Base-by-base conservation (phyloP, 2,888 invertebrate genomes). In the Trilocha varians region DNA sequence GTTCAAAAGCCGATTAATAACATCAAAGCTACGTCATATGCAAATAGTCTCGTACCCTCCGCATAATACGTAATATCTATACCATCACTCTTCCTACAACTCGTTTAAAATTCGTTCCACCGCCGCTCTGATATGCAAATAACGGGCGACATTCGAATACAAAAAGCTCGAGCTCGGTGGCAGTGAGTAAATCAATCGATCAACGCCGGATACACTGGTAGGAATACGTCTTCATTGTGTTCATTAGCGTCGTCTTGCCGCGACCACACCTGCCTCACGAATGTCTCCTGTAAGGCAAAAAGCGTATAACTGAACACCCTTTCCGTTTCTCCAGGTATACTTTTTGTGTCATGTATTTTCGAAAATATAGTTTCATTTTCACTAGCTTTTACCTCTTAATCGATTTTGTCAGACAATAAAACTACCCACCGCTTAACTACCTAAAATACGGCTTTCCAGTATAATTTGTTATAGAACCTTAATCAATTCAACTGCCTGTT, bases 141-240 rank as follows among this genome's bases (percentile, higher is more conserved):
- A 63, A 55, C 65, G 63, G 57, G 77, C 78, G 82, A 82, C 82
- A 80, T 71, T 78, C 78, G 83, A 80, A 84, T 83, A 84, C 83
- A 83, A 84, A 85, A 85, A 85, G 83, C 80, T 83, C 72, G 79
- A 74, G 71, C 77, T 65, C 80, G 83, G 82, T 82, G 80, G 83
- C 82, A 78, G 82, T 75, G 82, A 84, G 80, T 85, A 84, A 83
- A 84, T 84, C 85, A 84, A 85, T 85, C 85, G 85, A 85, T 85
- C 85, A 84, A 80, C 83, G 83, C 79, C 84, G 84, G 84, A 84
- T 83, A 82, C 72, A 70, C 65, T 72, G 69, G 75, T 71, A 69
- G 77, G 78, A 74, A 78, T 80, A 83, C 79, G 82, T 83, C 83
- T 83, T 84, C 84, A 85, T 85, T 84, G 84, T 83, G 84, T 83